A percentile compares a stretch with the other conserved stretches of the same genome.
phyloP scores from a whole-genome alignment of 2,888 invertebrate species.

The Melanostoma mellinum region DNA sequence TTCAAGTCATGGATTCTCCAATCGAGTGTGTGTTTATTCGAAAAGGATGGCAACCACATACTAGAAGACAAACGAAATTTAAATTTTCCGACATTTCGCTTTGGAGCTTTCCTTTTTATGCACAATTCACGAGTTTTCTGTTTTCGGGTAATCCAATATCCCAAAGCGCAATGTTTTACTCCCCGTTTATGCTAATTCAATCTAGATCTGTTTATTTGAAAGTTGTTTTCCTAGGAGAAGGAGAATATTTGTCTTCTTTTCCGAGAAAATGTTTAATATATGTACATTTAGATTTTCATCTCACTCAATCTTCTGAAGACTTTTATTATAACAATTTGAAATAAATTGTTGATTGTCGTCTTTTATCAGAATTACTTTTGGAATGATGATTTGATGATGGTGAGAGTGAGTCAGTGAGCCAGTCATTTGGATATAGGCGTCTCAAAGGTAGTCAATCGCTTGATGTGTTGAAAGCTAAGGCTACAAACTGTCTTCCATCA shows the following conservation, averaged over 20 bases:
- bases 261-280: no score
- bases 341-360: slow-evolving; percentile 31
- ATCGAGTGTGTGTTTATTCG: slow-evolving; percentile 13
- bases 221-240: no score
- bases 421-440: no score
- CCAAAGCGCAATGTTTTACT: slow-evolving; percentile 30
- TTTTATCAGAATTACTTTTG: slow-evolving; percentile 24
- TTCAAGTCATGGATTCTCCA: slow-evolving; percentile 57
- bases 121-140: not conserved
- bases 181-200: slow-evolving; percentile 42
- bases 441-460: no score
- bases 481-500: no score
- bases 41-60: slow-evolving; percentile 13
- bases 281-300: no score
- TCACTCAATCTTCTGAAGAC: no score
- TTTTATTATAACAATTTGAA: slow-evolving; percentile 19
- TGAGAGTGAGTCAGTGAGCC: no score
- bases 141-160: slow-evolving; percentile 22
- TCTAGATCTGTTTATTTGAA: not conserved
- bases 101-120: slow-evolving; percentile 11
- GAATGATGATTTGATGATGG: slow-evolving; percentile 38
- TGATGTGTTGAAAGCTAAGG: no score
- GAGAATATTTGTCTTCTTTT: no score
- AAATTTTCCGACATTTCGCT: slow-evolving; percentile 57
- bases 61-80: slow-evolving; percentile 55